Percentiles rank a stretch among this genome's conserved stretches.
Evolutionary conservation across 1,140 invertebrate species (phyloP).

Genomic region (Diorhabda carinulata): DNA sequence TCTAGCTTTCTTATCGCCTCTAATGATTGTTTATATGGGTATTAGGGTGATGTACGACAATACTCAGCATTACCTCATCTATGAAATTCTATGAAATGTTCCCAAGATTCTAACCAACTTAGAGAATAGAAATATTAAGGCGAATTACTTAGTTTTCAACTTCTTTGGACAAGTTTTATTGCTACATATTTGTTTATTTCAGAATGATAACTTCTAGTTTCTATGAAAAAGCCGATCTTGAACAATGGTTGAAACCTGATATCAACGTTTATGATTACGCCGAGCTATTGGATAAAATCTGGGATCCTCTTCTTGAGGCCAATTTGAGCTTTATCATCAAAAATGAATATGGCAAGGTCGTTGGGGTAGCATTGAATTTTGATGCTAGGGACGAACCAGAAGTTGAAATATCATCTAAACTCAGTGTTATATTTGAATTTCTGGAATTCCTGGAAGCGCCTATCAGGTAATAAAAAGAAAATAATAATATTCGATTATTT

Average conservation of each 20-base stretch:
- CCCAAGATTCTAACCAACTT: too few relatives aligned
- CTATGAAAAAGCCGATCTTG: constrained; percentile 77
- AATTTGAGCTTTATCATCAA: constrained; percentile 68
- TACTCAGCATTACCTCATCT: too few relatives aligned
- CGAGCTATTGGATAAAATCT: constrained; percentile 61
- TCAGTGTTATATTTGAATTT: constrained; percentile 73
- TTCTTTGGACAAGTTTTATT: constrained; percentile 5
- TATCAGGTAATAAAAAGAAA: constrained; percentile 53
- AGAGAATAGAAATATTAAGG: not conserved
- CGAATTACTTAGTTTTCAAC: too few relatives aligned
- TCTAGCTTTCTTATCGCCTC: too few relatives aligned
- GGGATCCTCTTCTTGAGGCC: constrained; percentile 62
- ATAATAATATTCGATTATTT: not conserved
- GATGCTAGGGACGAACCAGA: constrained; percentile 75
- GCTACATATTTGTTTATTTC: constrained; percentile 11
- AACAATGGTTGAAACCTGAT: constrained; percentile 66
- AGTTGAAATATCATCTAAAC: constrained; percentile 60
- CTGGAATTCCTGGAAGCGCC: constrained; percentile 71
- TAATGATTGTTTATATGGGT: too few relatives aligned
- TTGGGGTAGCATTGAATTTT: constrained; percentile 72
- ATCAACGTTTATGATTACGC: constrained; percentile 63
- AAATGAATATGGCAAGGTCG: constrained; percentile 47
- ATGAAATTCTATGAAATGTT: too few relatives aligned
- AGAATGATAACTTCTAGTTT: constrained; percentile 81
- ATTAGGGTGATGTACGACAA: too few relatives aligned